Conservation (phyloP, 2,888 invertebrate species). For the Brachycybe producta region DNA sequence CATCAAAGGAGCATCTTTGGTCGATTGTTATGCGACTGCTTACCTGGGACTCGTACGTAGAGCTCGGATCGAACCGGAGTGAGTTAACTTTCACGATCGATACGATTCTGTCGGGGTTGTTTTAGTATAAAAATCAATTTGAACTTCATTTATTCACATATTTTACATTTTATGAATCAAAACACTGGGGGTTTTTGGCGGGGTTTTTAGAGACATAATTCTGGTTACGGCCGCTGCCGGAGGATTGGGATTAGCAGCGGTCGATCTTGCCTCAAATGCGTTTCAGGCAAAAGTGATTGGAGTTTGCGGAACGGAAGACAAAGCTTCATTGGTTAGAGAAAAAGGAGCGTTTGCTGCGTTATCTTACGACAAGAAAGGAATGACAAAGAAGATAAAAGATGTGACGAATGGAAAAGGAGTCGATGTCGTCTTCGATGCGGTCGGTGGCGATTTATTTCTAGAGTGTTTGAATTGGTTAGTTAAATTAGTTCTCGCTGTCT, state of each 20-base stretch:
- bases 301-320: slow-evolving; percentile 50
- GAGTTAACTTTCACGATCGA: slow-evolving; percentile 17
- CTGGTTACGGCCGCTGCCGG: slow-evolving; percentile 51
- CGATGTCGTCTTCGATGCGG: slow-evolving; percentile 49
- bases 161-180: background rate
- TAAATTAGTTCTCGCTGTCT: background rate
- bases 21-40: slow-evolving; percentile 51
- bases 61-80: slow-evolving; percentile 33
- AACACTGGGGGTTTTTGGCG: background rate
- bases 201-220: slow-evolving; percentile 40
- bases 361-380: slow-evolving; percentile 43
- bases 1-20: slow-evolving; percentile 44
- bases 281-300: slow-evolving; percentile 54
- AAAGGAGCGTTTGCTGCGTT: slow-evolving; percentile 51
- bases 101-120: too few species aligned
- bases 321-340: slow-evolving; percentile 43
- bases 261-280: slow-evolving; percentile 54
- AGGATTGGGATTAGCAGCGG: slow-evolving; percentile 47
- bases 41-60: slow-evolving; percentile 46
- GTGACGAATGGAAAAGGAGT: slow-evolving; percentile 47
- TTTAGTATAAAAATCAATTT: too few species aligned
- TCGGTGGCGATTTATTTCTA: slow-evolving; percentile 47
- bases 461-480: slow-evolving; percentile 45
- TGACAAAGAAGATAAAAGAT: slow-evolving; percentile 41
- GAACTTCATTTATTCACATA: too few species aligned